A percentile compares a stretch with the other conserved stretches of the same genome.
These are phyloP conservation scores for Erpornis zantholeuca DNA, from an alignment of 2,113 vertebrate species.

Conservation along the genomic window DNA sequence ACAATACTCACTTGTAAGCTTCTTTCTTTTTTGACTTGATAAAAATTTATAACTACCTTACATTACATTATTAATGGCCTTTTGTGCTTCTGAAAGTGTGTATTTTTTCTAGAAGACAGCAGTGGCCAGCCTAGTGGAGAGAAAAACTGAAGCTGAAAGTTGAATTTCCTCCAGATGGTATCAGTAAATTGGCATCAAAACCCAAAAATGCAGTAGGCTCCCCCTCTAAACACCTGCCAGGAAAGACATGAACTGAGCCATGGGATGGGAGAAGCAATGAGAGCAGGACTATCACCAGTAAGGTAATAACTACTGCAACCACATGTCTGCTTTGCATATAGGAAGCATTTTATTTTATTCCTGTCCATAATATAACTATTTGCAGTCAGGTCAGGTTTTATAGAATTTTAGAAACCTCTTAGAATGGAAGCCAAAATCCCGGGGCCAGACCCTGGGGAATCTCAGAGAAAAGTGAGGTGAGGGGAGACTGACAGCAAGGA, in stretches of 20 bases:
- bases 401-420: neutral
- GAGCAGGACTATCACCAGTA: neutral
- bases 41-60: neutral
- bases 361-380: neutral
- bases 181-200: neutral
- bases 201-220: fast-evolving
- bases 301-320: neutral
- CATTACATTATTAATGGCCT: neutral
- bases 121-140: neutral
- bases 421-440: neutral
- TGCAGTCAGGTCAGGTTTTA: neutral
- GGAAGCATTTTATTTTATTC: neutral
- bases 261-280: neutral
- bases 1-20: neutral
- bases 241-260: no score
- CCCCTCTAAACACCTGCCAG: neutral
- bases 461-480: neutral
- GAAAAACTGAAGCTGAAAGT: neutral
- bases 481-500: neutral
- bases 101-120: neutral
- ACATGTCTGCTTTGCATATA: neutral
- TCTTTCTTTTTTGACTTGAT: neutral
- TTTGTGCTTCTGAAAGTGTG: neutral
- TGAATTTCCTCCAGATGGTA: neutral
- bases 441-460: neutral